A percentile compares a stretch with the other conserved stretches of the same genome.
phyloP scores from a whole-genome alignment of 2,113 vertebrate genomes.

The Cervus canadensis region DNA sequence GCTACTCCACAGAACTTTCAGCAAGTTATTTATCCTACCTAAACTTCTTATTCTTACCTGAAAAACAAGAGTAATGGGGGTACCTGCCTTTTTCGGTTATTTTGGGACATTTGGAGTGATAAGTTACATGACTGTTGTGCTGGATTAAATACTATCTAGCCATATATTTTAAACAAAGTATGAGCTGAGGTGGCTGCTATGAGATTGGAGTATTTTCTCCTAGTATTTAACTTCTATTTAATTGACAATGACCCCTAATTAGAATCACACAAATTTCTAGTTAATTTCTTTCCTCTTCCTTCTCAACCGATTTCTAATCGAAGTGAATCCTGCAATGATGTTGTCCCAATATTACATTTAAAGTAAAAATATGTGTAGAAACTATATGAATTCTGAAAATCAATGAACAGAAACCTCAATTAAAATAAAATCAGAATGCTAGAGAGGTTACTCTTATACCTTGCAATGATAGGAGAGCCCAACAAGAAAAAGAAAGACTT shows the following conservation, averaged over 20 bases:
- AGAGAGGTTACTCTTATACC: neutral
- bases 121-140: neutral
- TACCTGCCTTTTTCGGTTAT: neutral
- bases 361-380: constrained; percentile 15
- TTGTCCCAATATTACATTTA: constrained; percentile 20
- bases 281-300: neutral
- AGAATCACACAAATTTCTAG: constrained; percentile 7
- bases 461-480: neutral
- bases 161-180: neutral
- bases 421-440: neutral
- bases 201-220: neutral
- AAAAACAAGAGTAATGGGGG: neutral
- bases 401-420: neutral
- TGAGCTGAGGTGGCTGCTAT: neutral
- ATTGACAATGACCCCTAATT: neutral
- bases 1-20: neutral
- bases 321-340: neutral
- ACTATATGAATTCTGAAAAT: neutral
- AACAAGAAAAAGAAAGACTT: neutral
- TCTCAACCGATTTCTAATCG: neutral
- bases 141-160: neutral
- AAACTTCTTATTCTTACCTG: neutral
- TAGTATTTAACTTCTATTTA: constrained; percentile 15
- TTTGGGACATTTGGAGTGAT: neutral
- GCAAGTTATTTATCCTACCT: neutral